phyloP scores from a whole-genome alignment of 2,888 invertebrate species.

The Andrena haemorrhoa region DNA sequence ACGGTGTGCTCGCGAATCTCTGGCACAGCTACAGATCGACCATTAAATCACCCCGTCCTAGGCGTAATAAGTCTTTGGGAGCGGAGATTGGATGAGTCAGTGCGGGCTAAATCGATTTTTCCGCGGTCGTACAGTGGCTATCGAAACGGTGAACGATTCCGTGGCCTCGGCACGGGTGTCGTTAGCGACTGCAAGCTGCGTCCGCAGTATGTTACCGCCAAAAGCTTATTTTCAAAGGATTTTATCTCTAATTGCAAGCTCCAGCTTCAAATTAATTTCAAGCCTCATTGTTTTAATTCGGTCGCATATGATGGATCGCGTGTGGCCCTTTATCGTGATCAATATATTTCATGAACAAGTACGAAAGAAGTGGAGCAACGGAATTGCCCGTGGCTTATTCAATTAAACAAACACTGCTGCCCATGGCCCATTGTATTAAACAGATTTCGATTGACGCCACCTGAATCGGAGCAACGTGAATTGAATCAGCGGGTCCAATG shows the following conservation, averaged over 20 bases:
- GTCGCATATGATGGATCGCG: too few relatives aligned
- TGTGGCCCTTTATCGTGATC: too few relatives aligned
- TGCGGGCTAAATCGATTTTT: slow-evolving; percentile 14
- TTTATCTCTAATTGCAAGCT: too few relatives aligned
- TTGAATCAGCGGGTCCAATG: neutral
- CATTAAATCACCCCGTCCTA: slow-evolving; percentile 26
- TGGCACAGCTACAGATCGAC: slow-evolving; percentile 3
- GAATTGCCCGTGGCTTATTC: neutral
- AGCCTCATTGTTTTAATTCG: too few relatives aligned
- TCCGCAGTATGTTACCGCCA: neutral
- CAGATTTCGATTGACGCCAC: neutral
- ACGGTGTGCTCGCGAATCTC: neutral
- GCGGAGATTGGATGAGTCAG: slow-evolving; percentile 31
- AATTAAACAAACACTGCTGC: neutral
- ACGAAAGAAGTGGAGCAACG: too few relatives aligned
- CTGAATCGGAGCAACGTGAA: neutral
- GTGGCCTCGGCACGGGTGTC: neutral
- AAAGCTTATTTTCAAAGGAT: too few relatives aligned
- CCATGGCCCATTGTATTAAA: neutral
- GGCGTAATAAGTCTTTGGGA: slow-evolving; percentile 34
- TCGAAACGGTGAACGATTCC: neutral
- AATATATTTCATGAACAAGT: too few relatives aligned
- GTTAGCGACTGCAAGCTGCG: neutral
- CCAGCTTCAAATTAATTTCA: too few relatives aligned
- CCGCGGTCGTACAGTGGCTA: neutral